These are phyloP conservation scores for Drosophila kokeensis DNA, from an alignment of 2,888 invertebrate species.

Conservation along the genomic window DNA sequence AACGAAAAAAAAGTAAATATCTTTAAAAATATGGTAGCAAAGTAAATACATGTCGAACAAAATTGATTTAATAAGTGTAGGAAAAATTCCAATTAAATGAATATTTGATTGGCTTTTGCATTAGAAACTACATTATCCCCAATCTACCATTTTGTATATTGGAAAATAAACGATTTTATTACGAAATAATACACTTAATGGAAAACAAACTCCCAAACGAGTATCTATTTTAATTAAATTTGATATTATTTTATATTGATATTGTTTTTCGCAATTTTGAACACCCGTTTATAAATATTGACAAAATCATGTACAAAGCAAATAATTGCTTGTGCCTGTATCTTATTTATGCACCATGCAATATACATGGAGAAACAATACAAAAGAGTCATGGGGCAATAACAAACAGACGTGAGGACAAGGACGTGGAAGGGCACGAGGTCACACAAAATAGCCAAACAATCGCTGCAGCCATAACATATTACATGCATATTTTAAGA, in stretches of 20 bases:
- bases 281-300: slow-evolving; percentile 58
- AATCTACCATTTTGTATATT: not conserved
- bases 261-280: slow-evolving; percentile 15
- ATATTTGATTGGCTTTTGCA: no score
- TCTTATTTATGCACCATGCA: slow-evolving; percentile 70
- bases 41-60: not conserved
- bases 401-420: slow-evolving; percentile 55
- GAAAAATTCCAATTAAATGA: not conserved
- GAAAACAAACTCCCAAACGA: not conserved
- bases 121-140: not conserved
- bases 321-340: slow-evolving; percentile 72
- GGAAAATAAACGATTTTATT: not conserved
- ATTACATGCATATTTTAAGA: slow-evolving; percentile 66
- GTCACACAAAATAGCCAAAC: slow-evolving; percentile 46
- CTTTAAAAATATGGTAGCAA: not conserved
- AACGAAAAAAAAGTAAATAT: not conserved
- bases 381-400: slow-evolving; percentile 53
- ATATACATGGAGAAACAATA: slow-evolving; percentile 53
- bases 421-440: slow-evolving; percentile 16
- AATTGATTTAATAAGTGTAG: not conserved
- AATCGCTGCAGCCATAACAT: slow-evolving; percentile 36
- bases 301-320: slow-evolving; percentile 56
- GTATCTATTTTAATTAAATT: slow-evolving; percentile 15
- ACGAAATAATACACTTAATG: not conserved
- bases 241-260: slow-evolving; percentile 6